Evolutionary conservation across 2,797 vertebrate genomes (phyloP).

Genomic region (Scolopax rusticola): DNA sequence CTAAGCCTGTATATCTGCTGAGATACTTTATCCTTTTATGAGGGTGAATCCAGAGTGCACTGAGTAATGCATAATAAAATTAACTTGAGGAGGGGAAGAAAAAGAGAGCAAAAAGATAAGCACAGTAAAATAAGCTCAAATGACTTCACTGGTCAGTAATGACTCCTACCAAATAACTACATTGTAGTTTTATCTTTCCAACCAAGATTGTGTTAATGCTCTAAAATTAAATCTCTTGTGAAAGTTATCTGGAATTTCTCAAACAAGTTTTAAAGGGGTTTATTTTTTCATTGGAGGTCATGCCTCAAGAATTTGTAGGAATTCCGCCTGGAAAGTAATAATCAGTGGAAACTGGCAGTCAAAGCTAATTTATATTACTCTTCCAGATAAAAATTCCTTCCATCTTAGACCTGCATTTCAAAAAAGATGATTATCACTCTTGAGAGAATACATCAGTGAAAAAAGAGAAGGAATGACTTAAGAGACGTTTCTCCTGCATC

Average conservation of each 20-base stretch:
- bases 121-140: slow-evolving; percentile 81
- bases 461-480: slow-evolving; percentile 78
- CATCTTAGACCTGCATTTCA: slow-evolving; percentile 90
- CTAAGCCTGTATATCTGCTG: slow-evolving; percentile 76
- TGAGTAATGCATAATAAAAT: slow-evolving; percentile 84
- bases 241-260: slow-evolving; percentile 91
- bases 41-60: slow-evolving; percentile 82
- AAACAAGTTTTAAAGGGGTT: slow-evolving; percentile 86
- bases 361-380: slow-evolving; percentile 88
- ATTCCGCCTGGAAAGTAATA: slow-evolving; percentile 93
- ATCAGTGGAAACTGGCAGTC: slow-evolving; percentile 94
- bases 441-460: slow-evolving; percentile 84
- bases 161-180: slow-evolving; percentile 81
- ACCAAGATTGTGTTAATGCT: slow-evolving; percentile 85
- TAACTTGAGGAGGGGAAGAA: slow-evolving; percentile 61
- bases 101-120: slow-evolving; percentile 76
- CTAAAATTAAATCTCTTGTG: slow-evolving; percentile 86
- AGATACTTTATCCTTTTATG: slow-evolving; percentile 82
- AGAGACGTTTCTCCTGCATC: slow-evolving; percentile 70
- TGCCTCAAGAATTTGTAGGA: slow-evolving; percentile 89
- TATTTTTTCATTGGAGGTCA: slow-evolving; percentile 88
- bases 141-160: slow-evolving; percentile 85
- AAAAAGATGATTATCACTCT: slow-evolving; percentile 89
- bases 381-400: slow-evolving; percentile 96
- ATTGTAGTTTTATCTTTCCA: slow-evolving; percentile 84